Evolutionary conservation across 2,888 invertebrate genomes (phyloP), one percentile per base, ranked within the genome.

Genomic region (Polymixis lichenea): DNA sequence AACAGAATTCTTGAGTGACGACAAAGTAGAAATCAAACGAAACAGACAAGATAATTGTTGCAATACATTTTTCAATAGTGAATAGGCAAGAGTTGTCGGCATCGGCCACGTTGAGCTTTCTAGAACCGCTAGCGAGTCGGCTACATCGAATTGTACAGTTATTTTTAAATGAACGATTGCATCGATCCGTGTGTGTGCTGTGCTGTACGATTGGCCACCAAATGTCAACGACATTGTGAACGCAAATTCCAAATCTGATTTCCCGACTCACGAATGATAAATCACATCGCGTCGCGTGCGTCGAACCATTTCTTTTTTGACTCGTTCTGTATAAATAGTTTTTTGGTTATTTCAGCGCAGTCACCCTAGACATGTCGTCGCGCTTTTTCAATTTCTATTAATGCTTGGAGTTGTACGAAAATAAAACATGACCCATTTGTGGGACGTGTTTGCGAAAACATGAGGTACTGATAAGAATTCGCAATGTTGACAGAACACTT

Each of bases 201-300:
- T 82, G 82, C 55, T 56, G 88, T 84, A 65, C 80, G 90, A 92
- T 90, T 90, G 85, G 82, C 90, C 90, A 91, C 91, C 89, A 95
- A 94, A 95, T 95, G 95, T 95, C 95, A 95, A 95, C 94, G 95
- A 95, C 94, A 91, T 90, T 88, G 89, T 88, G 90, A 89, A 92
- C 91, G 92, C 92, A 88, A 92, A 93, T 92, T 93, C 92, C 92
- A 91, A 93, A 93, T 93, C 90, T 80, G 91, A 94, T 92, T 93
- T 91, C 90, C 91, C 92, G 89, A 91, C 91, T 91, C 90, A 91
- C 87, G 87, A 90, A 91, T 93, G 91, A 94, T 93, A 95, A 96
- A 94, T 95, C 95, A 95, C 91, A 87, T 94, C 88, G 94, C 90
- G 87, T 94, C 89, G 94, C 94, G 94, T 95, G 95, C 89, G 89